phyloP scores from a whole-genome alignment of 2,797 vertebrate species.

The Huso huso region DNA sequence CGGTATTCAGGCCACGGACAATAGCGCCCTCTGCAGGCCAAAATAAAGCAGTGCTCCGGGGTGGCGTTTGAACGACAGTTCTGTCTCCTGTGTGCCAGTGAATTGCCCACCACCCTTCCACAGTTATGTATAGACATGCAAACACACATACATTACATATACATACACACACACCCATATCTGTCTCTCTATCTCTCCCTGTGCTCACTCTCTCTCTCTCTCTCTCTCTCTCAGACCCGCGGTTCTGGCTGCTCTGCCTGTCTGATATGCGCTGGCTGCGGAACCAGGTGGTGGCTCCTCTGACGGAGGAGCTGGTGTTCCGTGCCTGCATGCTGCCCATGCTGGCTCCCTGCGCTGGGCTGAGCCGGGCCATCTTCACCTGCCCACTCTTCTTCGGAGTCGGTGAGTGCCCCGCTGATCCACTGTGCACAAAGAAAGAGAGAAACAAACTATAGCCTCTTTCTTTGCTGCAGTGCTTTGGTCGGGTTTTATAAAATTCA shows the following conservation, averaged over 20 bases:
- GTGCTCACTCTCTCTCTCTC: background rate
- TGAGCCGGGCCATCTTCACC: slow-evolving; percentile 72
- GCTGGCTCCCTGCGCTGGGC: slow-evolving; percentile 78
- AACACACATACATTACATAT: too few relatives aligned
- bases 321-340: slow-evolving; percentile 91
- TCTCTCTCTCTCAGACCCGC: slow-evolving; percentile 55
- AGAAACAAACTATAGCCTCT: too few relatives aligned
- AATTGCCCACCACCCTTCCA: slow-evolving; percentile 31
- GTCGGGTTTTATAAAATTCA: background rate
- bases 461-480: too few relatives aligned
- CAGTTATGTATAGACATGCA: too few relatives aligned
- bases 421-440: too few relatives aligned
- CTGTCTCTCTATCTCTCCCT: slow-evolving; percentile 17
- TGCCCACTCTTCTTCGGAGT: slow-evolving; percentile 91
- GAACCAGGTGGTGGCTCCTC: slow-evolving; percentile 86
- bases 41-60: too few relatives aligned
- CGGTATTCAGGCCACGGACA: too few relatives aligned
- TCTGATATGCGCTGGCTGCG: slow-evolving; percentile 90
- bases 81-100: slow-evolving; percentile 50
- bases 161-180: too few relatives aligned
- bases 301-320: slow-evolving; percentile 89
- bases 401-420: slow-evolving; percentile 58
- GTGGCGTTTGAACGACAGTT: slow-evolving; percentile 5
- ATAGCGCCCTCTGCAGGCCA: too few relatives aligned
- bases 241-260: slow-evolving; percentile 73